Conservation (phyloP, 2,888 invertebrate species). For the Willowsia nigromaculata region DNA sequence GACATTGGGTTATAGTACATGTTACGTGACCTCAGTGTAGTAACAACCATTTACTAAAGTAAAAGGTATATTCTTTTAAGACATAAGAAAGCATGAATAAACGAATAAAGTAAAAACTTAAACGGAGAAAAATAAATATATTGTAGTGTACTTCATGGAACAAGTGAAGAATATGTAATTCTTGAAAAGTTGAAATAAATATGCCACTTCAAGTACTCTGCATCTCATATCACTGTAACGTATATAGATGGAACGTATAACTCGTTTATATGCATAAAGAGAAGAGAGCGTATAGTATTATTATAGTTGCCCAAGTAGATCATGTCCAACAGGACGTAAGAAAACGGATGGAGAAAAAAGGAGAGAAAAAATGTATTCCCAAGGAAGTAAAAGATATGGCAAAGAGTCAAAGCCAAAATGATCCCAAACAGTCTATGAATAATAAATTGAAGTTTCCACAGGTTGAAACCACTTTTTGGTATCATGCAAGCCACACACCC, state of each 20-base stretch:
- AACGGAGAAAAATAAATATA: slow-evolving; percentile 34
- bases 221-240: not conserved
- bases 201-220: slow-evolving; percentile 54
- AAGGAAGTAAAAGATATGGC: slow-evolving; percentile 66
- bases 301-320: not conserved
- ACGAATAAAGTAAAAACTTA: slow-evolving; percentile 44
- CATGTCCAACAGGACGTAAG: not conserved
- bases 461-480: slow-evolving; percentile 67
- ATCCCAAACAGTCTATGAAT: slow-evolving; percentile 73
- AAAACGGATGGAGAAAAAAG: slow-evolving; percentile 15
- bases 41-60: not conserved
- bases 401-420: slow-evolving; percentile 71
- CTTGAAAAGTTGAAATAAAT: slow-evolving; percentile 59
- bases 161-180: slow-evolving; percentile 65
- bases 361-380: slow-evolving; percentile 47
- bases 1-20: slow-evolving; percentile 50
- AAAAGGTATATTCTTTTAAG: not conserved
- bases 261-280: not conserved
- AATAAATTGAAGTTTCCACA: slow-evolving; percentile 73
- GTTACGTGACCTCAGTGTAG: slow-evolving; percentile 59
- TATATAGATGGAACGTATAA: not conserved
- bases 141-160: slow-evolving; percentile 42
- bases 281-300: not conserved
- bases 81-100: not conserved
- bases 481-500: slow-evolving; percentile 16